Conservation (phyloP, 2,113 vertebrate species). For the Paradoxurus hermaphroditus region DNA sequence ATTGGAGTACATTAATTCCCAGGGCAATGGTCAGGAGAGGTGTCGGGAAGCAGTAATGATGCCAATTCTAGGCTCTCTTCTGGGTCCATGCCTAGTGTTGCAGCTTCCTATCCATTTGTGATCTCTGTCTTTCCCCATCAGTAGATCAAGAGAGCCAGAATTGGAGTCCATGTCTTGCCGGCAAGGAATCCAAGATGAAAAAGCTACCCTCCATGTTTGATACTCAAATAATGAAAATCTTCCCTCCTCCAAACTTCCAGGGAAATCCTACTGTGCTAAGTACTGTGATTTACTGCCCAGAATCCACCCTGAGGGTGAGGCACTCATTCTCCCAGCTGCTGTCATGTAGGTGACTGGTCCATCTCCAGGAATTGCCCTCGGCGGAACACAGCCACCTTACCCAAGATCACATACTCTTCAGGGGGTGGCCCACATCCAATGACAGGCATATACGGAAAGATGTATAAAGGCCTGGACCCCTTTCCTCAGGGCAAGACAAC, state of each 20-base stretch:
- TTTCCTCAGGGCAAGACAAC: neutral
- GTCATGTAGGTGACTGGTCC: neutral
- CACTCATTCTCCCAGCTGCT: neutral
- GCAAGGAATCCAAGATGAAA: neutral
- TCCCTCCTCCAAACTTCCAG: neutral
- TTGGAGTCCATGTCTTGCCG: neutral
- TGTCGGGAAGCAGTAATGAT: neutral
- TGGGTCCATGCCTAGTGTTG: neutral
- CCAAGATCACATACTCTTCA: neutral
- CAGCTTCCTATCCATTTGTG: neutral
- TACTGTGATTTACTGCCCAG: neutral
- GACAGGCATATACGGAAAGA: neutral
- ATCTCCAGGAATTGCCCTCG: neutral
- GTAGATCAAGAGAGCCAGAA: neutral
- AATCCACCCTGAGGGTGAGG: neutral
- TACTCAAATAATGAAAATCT: neutral
- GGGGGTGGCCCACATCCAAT: accelerated
- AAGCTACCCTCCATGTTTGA: neutral
- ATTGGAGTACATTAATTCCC: neutral
- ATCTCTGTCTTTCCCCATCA: neutral
- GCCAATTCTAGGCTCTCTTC: neutral
- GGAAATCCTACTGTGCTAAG: neutral
- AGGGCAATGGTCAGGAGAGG: neutral
- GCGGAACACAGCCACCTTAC: neutral
- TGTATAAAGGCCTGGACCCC: neutral